Percentiles rank a stretch among this genome's conserved stretches.
Conservation (phyloP, 2,888 invertebrate species). For the Spilarctia lutea region DNA sequence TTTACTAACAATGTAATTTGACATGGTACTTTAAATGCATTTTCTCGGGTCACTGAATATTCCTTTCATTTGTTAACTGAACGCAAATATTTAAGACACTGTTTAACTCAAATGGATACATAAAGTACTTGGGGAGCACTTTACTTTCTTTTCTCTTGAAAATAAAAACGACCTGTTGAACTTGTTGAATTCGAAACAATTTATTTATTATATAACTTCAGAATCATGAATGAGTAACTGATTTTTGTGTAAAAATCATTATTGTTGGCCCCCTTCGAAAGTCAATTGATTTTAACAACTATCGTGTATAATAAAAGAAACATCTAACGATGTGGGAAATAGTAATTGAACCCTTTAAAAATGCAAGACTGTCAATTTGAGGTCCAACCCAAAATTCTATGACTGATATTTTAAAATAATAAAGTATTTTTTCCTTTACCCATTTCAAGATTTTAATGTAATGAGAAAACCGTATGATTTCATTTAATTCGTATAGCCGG, state of each 20-base stretch:
- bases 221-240: background rate
- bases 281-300: background rate
- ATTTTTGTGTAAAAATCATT: background rate
- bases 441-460: background rate
- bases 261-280: background rate
- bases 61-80: constrained; percentile 3
- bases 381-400: background rate
- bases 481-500: background rate
- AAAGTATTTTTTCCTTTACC: background rate
- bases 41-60: constrained; percentile 26
- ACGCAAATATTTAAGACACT: constrained; percentile 4
- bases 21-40: constrained; percentile 28
- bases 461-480: background rate
- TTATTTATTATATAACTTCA: background rate
- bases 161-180: constrained; percentile 1
- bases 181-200: too few relatives aligned
- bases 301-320: background rate
- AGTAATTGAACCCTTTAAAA: background rate
- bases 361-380: background rate
- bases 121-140: background rate
- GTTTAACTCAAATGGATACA: background rate
- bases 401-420: background rate
- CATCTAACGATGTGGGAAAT: background rate
- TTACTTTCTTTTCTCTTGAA: constrained; percentile 5
- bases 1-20: constrained; percentile 35